Evolutionary conservation across 2,888 invertebrate species (phyloP), one percentile per base, ranked within the genome.

Genomic region (Gymnocheta viridis): DNA sequence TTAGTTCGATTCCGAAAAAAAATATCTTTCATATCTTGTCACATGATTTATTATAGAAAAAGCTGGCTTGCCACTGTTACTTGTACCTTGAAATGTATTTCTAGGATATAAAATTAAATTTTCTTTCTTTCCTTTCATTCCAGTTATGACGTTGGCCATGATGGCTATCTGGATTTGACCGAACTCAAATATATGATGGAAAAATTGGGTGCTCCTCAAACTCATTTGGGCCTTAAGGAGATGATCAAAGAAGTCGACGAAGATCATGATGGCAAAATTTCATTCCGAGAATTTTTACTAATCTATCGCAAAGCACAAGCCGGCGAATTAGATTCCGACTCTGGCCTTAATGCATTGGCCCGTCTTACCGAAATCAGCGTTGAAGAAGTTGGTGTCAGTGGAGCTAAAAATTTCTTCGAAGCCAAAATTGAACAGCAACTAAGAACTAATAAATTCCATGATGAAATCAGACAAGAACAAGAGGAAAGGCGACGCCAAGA

Each of bases 111-210:
- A 32, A 49, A 32, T 10, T 27, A 2, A 32, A 12, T 58, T 58
- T 47, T 58, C 0, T n/a, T 27, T 2, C 12, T 32, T 14, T 29
- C 2, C 10, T 56, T 64, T 69, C 19, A 47, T 85, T 83, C 10
- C 93, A 98, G 98, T 92, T 98, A 96, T 92, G 98, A 98, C 91
- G 96, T 95, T 85, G 96, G 96, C 51, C 94, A 94, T 86, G 98
- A 99, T 92, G 97, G 97, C 49, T 98, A 94, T 91, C 94, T 99
- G 87, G 97, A 98, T 92, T 93, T 99, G 86, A 94, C 94, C 29
- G 98, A 99, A 92, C 93, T 99, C 86, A 99, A 99, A 92, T 93
- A 96, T 29, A 98, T 98, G 98, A 98, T 98, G 98, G 99, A 99
- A 92, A 96, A 97, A 83, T 93, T 99, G 76, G 98, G 97, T 10